Base-by-base conservation (phyloP, 2,797 vertebrate species). In the Lycodopsis pacificus region DNA sequence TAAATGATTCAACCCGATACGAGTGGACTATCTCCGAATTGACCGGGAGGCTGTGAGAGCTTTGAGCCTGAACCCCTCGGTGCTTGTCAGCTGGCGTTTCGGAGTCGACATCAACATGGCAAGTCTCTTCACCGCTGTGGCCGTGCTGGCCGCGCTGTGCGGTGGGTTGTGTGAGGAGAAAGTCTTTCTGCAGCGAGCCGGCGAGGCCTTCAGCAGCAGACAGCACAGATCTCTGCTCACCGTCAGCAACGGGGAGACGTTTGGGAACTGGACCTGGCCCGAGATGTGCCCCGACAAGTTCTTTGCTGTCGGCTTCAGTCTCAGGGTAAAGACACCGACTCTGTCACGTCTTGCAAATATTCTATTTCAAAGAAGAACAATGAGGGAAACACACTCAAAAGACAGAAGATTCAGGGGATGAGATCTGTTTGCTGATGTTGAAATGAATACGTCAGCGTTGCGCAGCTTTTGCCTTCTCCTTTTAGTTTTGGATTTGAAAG, bases 281-380 rank as follows among this genome's bases (percentile, higher is more conserved):
- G 95, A 95, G 89, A 94, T 93, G 90, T 96, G 94, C 63, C 92
- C 92, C 0, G 90, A 94, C 1, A 19, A 66, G 1, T 94, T 93
- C 86, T 95, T 89, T 32, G 90, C 92, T 14, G 89, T 87, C 32
- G 92, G 93, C 76, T 95, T 95, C 91, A 94, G 92, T 30, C 1
- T 92, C 79, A 92, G 94, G 90, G 91, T 95, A 92, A 93, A 48
- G 6, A 53, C 25, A n/a, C 15, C 0, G 14, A 22, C 61, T 36
- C 9, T 5, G 14, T 32, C 30, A 20, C 0, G 6, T 5, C 7
- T 59, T 36, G 51, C 11, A 12, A 19, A 49, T 46, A n/a, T 49
- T 36, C 15, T 7, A 17, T 56, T 27, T 30, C 13, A 30, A 30
- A 56, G 53, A 15, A 56, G 10, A 53, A 15, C 8, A 7, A 8